Evolutionary conservation across 2,888 invertebrate genomes (phyloP), one percentile per base, ranked within the genome.

Genomic region (Hanleya hanleyi): DNA sequence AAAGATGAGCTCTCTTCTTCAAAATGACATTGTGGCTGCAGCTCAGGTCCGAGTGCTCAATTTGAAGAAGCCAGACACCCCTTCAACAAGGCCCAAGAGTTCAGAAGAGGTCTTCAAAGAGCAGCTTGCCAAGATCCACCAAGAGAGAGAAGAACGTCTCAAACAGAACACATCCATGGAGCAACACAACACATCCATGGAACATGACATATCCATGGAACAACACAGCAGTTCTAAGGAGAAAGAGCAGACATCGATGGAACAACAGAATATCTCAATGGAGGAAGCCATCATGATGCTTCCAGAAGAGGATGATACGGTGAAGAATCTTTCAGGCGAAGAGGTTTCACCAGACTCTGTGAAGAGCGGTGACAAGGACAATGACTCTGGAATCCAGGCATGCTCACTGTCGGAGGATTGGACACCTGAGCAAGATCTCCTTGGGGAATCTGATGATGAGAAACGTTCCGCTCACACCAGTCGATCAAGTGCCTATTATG

Each of bases 381-480:
- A 57, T 64, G 64, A 64, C n/a, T 64, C 64, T 3, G 38, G 64
- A 12, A 35, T 64, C n/a, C 64, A 64, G 9, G 64, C 64, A 1
- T 64, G 37, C 5, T 64, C 64, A 15, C 36, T 64, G 5, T 77
- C 83, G 1, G 75, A 81, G 36, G 85, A 84, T 47, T 87, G 87
- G 87, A 82, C 82, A 0, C 87, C 87, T 0, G 84, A 83, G 69
- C 81, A 81, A 71, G 87, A 87, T 67, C 73, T 87, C 26, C 22
- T 26, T 22, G 9, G 9, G 7, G 86, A 83, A 47, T 84, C 85
- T 15, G 87, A 87, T 70, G 86, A 87, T 76, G 81, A 85, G 29
- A 29, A 22, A 37, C 1, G 32, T 22, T 18, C 6, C 22, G 33
- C 33, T n/a, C 33, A 62, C 26, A 62, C 47, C 22, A 50, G 35